These are phyloP conservation scores for Grantiella picta DNA, from an alignment of 2,113 vertebrate genomes.

Conservation along the genomic window DNA sequence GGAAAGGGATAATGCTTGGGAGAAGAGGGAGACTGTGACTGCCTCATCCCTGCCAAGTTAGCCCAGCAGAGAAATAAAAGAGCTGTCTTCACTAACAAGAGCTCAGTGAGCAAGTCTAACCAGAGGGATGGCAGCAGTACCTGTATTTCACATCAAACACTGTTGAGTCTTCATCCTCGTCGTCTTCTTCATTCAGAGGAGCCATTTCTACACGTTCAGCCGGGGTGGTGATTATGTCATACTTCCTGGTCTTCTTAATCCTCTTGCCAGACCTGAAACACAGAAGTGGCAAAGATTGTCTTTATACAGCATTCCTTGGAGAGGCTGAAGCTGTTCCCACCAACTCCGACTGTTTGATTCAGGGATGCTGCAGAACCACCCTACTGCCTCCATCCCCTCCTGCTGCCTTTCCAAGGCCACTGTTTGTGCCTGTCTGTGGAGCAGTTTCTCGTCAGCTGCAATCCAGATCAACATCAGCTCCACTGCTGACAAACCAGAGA, in stretches of 20 bases:
- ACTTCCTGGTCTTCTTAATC: slow-evolving; percentile 91
- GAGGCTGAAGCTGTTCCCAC: neutral
- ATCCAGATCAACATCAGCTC: neutral
- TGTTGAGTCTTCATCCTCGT: slow-evolving; percentile 89
- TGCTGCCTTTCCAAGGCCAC: neutral
- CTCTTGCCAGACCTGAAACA: slow-evolving; percentile 83
- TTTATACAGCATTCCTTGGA: neutral
- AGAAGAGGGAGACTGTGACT: neutral
- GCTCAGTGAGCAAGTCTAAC: neutral
- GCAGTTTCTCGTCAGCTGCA: neutral
- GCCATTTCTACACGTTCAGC: slow-evolving; percentile 95
- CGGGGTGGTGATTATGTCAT: slow-evolving; percentile 94
- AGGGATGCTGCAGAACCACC: neutral
- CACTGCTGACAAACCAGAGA: neutral
- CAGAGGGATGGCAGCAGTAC: slow-evolving; percentile 45
- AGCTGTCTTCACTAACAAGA: neutral
- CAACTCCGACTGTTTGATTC: neutral
- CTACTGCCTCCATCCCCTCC: neutral
- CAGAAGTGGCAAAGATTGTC: neutral
- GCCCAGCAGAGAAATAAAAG: neutral
- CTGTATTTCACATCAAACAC: slow-evolving; percentile 97
- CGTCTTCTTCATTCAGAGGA: slow-evolving; percentile 91
- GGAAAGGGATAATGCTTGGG: neutral
- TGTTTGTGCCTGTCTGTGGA: neutral
- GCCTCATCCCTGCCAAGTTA: neutral